Conservation (phyloP, 2,888 invertebrate species). For the Cabera pusaria region DNA sequence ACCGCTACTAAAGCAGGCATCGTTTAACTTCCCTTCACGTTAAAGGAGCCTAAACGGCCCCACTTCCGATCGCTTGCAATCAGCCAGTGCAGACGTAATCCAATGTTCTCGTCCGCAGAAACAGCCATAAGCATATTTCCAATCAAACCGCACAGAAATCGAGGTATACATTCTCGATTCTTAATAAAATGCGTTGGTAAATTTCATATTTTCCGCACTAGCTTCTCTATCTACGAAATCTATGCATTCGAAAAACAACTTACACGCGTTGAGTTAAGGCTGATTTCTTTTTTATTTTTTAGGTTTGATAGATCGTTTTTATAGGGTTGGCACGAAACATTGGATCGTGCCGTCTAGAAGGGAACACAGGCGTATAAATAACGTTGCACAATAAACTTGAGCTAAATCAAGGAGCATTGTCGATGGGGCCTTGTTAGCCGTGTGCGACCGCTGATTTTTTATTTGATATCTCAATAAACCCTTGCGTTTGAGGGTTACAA, state of each 20-base stretch:
- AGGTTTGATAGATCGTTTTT: conserved; percentile 31
- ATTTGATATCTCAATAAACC: conserved; percentile 82
- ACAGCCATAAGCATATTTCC: conserved; percentile 74
- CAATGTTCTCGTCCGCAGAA: conserved; percentile 52
- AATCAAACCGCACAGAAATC: conserved; percentile 71
- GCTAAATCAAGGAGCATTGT: conserved; percentile 81
- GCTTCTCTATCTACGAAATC: conserved; percentile 19
- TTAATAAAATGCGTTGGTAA: conserved; percentile 77
- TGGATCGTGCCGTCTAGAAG: conserved; percentile 56
- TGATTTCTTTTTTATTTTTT: conserved; percentile 4
- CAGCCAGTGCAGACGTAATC: conserved; percentile 62
- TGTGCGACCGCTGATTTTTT: conserved; percentile 79
- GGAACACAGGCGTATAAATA: conserved; percentile 75
- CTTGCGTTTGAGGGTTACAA: conserved; percentile 62
- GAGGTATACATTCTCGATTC: conserved; percentile 65
- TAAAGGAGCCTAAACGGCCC: conserved; percentile 16
- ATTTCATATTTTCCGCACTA: conserved; percentile 40
- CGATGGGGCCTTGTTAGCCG: conserved; percentile 71
- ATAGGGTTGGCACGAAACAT: conserved; percentile 42
- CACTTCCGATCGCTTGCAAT: conserved; percentile 46
- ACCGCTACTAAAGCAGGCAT: neutral
- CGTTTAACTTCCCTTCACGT: conserved; percentile 1
- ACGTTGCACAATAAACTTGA: conserved; percentile 77
- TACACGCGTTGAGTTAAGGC: neutral
- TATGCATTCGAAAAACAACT: conserved; percentile 20